Evolutionary conservation across 2,888 invertebrate genomes (phyloP), one percentile per base, ranked within the genome.

Genomic region (Sminthurinus aureus): DNA sequence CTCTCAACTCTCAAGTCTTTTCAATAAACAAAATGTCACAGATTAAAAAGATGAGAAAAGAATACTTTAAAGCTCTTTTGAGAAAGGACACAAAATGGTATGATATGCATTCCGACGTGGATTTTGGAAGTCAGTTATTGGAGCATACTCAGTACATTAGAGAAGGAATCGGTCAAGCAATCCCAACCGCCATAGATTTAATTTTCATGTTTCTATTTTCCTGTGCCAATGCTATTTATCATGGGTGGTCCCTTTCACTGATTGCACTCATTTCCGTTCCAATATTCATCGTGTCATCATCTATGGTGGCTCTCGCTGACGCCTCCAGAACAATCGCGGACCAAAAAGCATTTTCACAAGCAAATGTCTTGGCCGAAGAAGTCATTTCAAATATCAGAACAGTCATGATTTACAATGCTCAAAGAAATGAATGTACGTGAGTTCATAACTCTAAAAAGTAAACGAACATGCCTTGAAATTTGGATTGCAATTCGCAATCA

Each of bases 321-420:
- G 83, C 85, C 4, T 18, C 38, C 13, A 75, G 78, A 71, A 73
- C 82, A 3, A 24, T 84, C 18, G 90, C 90, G 79, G 91, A 91
- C 81, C 86, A 90, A 76, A 87, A 89, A 75, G 90, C 91, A 0
- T 91, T 92, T 87, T 91, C 91, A 0, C 90, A 89, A 77, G 89
- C 89, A 2, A 89, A 89, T 0, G 79, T 87, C 18, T 84, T 90
- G 15, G 89, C 89, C 0, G 89, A 89, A 83, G 90, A 90, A 85
- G 89, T 87, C 18, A 79, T 90, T 0, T 85, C 88, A 11, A 89
- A 89, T n/a, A 87, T 90, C 38, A 81, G 88, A 74, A 89, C 89
- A 0, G 58, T 58, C 11, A 58, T 12, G 58, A 89, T 89, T 0
- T 89, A 89, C 79, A 89, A 88, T n/a, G 89, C 89, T 18, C 89